A percentile compares a stretch with the other conserved stretches of the same genome.
These are phyloP conservation scores for Ochotona princeps DNA, from an alignment of 2,113 vertebrate species.

Conservation along the genomic window DNA sequence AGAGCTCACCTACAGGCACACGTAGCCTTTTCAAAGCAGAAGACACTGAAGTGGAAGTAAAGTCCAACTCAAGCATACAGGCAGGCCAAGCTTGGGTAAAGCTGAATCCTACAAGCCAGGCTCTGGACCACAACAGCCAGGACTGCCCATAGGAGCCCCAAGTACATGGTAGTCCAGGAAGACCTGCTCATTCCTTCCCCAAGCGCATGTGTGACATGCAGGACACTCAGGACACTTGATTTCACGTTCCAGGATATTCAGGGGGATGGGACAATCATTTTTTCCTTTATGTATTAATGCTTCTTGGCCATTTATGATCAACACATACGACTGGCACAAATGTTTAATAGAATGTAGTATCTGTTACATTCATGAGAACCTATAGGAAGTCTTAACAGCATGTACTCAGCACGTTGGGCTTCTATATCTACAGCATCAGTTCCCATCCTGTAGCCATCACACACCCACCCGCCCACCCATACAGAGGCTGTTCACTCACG, in stretches of 20 bases:
- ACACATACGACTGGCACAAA: too few species aligned
- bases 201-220: background rate
- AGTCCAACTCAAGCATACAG: background rate
- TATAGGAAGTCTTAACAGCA: background rate
- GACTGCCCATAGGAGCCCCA: background rate
- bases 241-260: too few species aligned
- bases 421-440: background rate
- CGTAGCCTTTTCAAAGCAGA: background rate
- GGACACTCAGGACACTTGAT: background rate
- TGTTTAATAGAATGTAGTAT: background rate
- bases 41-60: background rate
- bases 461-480: too few species aligned
- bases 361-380: background rate
- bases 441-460: background rate
- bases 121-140: background rate
- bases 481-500: background rate
- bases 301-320: background rate
- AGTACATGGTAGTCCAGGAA: background rate
- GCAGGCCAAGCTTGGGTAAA: background rate
- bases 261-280: background rate
- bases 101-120: background rate
- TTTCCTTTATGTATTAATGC: background rate
- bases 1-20: background rate
- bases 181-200: accelerated
- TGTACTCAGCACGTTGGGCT: too few species aligned